These are phyloP conservation scores for Phyto melanocephala DNA, from an alignment of 2,888 invertebrate genomes.

Conservation along the genomic window DNA sequence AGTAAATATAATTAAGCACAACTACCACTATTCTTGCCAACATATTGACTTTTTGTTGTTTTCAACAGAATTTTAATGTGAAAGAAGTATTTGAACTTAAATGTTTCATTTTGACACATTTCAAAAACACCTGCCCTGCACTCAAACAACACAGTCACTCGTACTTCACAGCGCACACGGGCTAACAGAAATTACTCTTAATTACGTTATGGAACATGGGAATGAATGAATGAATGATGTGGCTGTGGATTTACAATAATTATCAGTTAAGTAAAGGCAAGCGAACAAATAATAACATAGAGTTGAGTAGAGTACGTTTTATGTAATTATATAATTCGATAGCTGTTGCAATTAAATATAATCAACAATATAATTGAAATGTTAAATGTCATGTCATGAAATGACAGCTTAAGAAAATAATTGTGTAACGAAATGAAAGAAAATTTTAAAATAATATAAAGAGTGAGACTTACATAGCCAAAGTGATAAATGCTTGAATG, in stretches of 20 bases:
- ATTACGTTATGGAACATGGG: background rate
- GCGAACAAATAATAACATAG: too few relatives aligned
- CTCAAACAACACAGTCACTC: background rate
- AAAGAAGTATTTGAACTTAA: background rate
- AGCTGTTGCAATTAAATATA: slow-evolving; percentile 55
- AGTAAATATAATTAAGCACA: background rate
- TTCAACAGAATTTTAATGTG: background rate
- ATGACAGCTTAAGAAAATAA: slow-evolving; percentile 48
- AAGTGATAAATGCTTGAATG: background rate
- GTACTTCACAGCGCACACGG: background rate
- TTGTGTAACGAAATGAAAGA: background rate
- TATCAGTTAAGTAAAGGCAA: too few relatives aligned
- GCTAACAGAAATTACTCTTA: slow-evolving; percentile 9
- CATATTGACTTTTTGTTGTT: slow-evolving; percentile 14
- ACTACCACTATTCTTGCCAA: background rate
- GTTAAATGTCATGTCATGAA: slow-evolving; percentile 59
- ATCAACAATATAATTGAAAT: slow-evolving; percentile 58
- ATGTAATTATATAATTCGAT: slow-evolving; percentile 54
- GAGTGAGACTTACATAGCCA: background rate
- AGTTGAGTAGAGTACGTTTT: background rate
- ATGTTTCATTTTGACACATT: slow-evolving; percentile 44
- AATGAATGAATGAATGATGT: background rate
- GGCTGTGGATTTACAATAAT: background rate
- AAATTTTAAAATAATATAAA: background rate
- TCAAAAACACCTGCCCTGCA: slow-evolving; percentile 56